Evolutionary conservation across 2,797 vertebrate species (phyloP).

Genomic region (Distichodus sexfasciatus): DNA sequence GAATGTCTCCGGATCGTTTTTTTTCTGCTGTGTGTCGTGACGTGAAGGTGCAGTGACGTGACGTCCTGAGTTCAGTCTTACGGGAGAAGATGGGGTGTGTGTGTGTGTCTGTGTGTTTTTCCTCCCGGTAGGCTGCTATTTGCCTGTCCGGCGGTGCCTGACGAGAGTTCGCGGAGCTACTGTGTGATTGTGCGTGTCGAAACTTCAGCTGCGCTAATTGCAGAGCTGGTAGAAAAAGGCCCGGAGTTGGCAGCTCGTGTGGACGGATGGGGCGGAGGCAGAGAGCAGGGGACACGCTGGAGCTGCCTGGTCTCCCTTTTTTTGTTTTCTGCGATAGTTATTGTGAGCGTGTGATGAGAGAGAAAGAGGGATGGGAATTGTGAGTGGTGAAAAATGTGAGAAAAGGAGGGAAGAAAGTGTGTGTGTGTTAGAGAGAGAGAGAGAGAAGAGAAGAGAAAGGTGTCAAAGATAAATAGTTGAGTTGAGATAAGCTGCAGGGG

Average conservation of each 20-base stretch:
- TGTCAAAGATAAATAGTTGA: slow-evolving; percentile 28
- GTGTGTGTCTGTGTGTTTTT: slow-evolving; percentile 17
- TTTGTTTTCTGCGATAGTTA: background rate
- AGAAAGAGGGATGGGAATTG: background rate
- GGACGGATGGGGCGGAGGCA: slow-evolving; percentile 13
- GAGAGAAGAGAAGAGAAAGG: slow-evolving; percentile 37
- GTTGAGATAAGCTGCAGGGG: background rate
- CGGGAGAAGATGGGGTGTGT: background rate
- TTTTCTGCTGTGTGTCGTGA: slow-evolving; percentile 13
- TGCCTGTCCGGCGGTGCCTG: slow-evolving; percentile 37
- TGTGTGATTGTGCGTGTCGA: slow-evolving; percentile 61
- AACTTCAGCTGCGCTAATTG: slow-evolving; percentile 49
- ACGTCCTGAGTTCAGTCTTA: slow-evolving; percentile 6
- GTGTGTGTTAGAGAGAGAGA: background rate
- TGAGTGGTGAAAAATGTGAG: background rate
- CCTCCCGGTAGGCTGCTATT: slow-evolving; percentile 42
- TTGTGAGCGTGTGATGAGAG: background rate
- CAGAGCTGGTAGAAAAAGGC: slow-evolving; percentile 21
- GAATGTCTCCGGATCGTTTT: slow-evolving; percentile 21
- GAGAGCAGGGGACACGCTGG: background rate
- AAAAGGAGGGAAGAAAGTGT: too few species aligned
- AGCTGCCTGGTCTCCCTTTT: background rate
- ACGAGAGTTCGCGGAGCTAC: slow-evolving; percentile 54
- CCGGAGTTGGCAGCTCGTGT: slow-evolving; percentile 23
- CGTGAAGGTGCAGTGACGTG: slow-evolving; percentile 22